Base-by-base conservation (phyloP, 1,140 invertebrate genomes). In the Aphelinus certus region DNA sequence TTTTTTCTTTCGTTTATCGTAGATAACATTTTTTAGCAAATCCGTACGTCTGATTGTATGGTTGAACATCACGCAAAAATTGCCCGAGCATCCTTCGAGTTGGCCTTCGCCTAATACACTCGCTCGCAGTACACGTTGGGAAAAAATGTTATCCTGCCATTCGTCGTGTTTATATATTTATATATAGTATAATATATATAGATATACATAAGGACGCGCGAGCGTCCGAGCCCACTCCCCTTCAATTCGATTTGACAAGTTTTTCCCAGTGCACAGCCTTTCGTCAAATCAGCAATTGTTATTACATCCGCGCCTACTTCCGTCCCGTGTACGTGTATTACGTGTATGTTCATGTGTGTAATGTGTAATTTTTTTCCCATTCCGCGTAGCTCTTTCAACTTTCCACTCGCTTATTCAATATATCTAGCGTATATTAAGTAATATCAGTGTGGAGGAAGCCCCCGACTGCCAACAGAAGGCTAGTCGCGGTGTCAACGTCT, bases 401-500 rank as follows among this genome's bases (percentile, higher is more conserved):
- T 76, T 77, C 77, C 64, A 75, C 79, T 76, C 76, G 75, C 68
- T 78, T 78, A 71, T 80, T 80, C 71, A 1, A 56, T 61, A 67
- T 67, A 43, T 45, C 58, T 46, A 60, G 53, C 67, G 58, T 10
- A 46, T 68, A 56, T 67, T 71, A 66, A 77, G 76, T 76, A 79
- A 78, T 79, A 79, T 81, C 71, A 60, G 57, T 67, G 56, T 61
- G 73, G 75, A 77, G 78, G 81, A 80, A 81, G 79, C 76, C 77
- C 79, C 75, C 77, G 78, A 80, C 78, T 79, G 72, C 76, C 78
- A 77, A 76, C 76, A 71, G 77, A 75, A 77, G 7, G 55, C 46
- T 72, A 80, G 78, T 75, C 78, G 79, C 48, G 77, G 78, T 78
- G 76, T 80, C 76, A 79, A 81, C 79, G 76, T 78, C 78, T 71